phyloP scores from a whole-genome alignment of 2,113 vertebrate species.

The Procapra przewalskii region DNA sequence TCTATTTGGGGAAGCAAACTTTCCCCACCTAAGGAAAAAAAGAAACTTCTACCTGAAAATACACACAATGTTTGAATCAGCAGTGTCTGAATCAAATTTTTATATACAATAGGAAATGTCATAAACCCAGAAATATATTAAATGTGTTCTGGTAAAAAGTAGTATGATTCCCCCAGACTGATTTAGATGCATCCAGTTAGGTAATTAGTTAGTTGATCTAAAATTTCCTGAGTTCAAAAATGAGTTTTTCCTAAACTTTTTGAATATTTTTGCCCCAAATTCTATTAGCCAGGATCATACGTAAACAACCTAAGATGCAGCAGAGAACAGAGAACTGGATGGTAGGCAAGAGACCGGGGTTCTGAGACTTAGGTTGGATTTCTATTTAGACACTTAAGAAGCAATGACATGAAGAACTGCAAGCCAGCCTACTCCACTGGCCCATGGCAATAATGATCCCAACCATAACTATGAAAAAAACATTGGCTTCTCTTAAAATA shows the following conservation, averaged over 20 bases:
- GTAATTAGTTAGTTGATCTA: neutral
- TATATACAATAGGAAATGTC: neutral
- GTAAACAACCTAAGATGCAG: neutral
- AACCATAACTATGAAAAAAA: neutral
- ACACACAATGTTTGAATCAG: neutral
- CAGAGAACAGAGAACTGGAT: neutral
- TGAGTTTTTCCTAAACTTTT: neutral
- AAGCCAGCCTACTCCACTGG: neutral
- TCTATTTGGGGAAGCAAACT: neutral
- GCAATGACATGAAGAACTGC: neutral
- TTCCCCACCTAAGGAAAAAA: neutral
- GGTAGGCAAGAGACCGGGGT: neutral
- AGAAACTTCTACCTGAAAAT: neutral
- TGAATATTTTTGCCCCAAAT: neutral
- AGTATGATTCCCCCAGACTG: neutral
- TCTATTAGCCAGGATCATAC: neutral
- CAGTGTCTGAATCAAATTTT: neutral
- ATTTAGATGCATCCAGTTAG: neutral
- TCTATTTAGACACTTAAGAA: neutral
- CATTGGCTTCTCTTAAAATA: neutral
- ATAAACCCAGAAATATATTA: neutral
- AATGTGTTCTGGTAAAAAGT: neutral
- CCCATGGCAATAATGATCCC: neutral
- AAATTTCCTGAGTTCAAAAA: neutral
- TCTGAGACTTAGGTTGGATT: neutral